Evolutionary conservation across 2,888 invertebrate genomes (phyloP).

Genomic region (Agrilus mali): DNA sequence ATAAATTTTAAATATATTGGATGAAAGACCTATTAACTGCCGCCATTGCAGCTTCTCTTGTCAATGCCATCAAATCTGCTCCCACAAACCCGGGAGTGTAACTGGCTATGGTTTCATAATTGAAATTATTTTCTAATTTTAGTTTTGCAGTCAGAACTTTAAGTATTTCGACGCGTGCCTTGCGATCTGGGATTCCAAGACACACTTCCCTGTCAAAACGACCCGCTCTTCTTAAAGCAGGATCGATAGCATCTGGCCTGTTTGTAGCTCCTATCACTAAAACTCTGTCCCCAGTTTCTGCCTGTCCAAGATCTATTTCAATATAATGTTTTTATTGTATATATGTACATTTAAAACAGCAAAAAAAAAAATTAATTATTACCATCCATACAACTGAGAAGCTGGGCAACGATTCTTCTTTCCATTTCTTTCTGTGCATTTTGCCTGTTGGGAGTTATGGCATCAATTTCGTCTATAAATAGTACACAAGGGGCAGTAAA

Average conservation of each 20-base stretch:
- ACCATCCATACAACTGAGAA: slow-evolving; percentile 82
- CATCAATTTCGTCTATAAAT: slow-evolving; percentile 95
- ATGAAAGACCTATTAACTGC: slow-evolving; percentile 57
- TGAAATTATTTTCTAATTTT: slow-evolving; percentile 54
- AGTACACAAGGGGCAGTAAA: slow-evolving; percentile 67
- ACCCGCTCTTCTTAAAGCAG: slow-evolving; percentile 81
- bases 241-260: slow-evolving; percentile 83
- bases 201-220: slow-evolving; percentile 90
- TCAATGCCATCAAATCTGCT: slow-evolving; percentile 78
- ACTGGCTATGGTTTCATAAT: slow-evolving; percentile 61
- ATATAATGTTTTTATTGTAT: neutral
- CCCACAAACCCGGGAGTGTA: slow-evolving; percentile 94
- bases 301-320: slow-evolving; percentile 35
- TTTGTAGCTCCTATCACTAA: slow-evolving; percentile 94
- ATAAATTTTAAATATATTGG: neutral
- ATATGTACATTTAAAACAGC: neutral
- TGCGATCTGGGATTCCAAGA: slow-evolving; percentile 83
- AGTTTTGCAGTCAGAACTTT: slow-evolving; percentile 57
- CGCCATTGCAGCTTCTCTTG: slow-evolving; percentile 76
- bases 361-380: slow-evolving; percentile 14
- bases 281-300: slow-evolving; percentile 47
- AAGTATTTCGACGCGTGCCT: slow-evolving; percentile 70
- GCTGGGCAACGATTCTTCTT: slow-evolving; percentile 83
- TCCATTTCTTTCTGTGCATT: slow-evolving; percentile 94
- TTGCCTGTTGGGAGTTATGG: slow-evolving; percentile 83